A percentile compares a stretch with the other conserved stretches of the same genome.
phyloP scores from a whole-genome alignment of 2,888 invertebrate species.

The Stomorhina lunata region DNA sequence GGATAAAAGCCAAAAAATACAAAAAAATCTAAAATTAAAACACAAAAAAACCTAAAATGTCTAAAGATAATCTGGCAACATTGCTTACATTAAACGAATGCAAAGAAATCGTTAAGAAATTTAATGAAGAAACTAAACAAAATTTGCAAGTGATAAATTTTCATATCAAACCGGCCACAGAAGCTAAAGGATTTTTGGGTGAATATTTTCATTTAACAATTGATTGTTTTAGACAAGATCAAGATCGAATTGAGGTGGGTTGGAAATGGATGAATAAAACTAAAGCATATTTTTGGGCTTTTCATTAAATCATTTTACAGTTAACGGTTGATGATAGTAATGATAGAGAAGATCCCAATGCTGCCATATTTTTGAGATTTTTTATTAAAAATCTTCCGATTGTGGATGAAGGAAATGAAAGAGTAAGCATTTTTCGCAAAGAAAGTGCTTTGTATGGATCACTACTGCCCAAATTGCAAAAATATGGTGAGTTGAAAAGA shows the following conservation, averaged over 20 bases:
- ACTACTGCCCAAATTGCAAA: constrained; percentile 69
- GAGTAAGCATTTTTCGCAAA: constrained; percentile 72
- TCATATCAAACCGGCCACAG: constrained; percentile 57
- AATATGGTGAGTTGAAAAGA: constrained; percentile 68
- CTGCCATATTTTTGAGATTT: constrained; percentile 53
- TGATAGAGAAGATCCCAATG: neutral
- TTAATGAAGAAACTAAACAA: neutral
- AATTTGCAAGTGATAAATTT: constrained; percentile 65
- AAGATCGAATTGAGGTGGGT: constrained; percentile 15
- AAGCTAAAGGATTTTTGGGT: constrained; percentile 74
- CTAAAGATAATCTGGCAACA: constrained; percentile 53
- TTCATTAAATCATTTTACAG: constrained; percentile 29
- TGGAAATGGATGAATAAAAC: neutral
- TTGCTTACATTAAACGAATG: constrained; percentile 70
- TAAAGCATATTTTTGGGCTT: constrained; percentile 69
- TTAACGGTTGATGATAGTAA: neutral
- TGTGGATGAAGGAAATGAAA: constrained; percentile 68
- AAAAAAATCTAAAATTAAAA: constrained; percentile 18
- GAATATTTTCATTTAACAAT: constrained; percentile 73
- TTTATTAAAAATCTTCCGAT: constrained; percentile 73
- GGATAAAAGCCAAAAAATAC: constrained; percentile 46
- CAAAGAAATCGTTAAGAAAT: constrained; percentile 67
- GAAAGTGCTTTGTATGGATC: constrained; percentile 72
- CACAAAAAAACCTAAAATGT: constrained; percentile 8
- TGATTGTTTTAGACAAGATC: constrained; percentile 25